phyloP scores from a whole-genome alignment of 1,140 invertebrate species.

The Capitella teleta region DNA sequence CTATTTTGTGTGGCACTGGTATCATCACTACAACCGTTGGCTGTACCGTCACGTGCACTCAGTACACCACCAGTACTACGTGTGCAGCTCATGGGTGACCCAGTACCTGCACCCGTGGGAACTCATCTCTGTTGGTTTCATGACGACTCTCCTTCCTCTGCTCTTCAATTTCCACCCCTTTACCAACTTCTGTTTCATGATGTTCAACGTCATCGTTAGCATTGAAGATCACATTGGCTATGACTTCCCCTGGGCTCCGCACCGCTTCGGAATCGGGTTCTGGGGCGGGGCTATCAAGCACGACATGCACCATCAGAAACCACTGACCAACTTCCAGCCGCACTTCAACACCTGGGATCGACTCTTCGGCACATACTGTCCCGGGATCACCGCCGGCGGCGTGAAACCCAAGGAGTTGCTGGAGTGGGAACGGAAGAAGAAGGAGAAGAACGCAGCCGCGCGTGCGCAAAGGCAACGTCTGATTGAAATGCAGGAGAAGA shows the following conservation, averaged over 20 bases:
- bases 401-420: background rate
- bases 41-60: constrained; percentile 31
- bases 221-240: constrained; percentile 25
- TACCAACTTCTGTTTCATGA: constrained; percentile 23
- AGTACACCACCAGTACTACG: constrained; percentile 28
- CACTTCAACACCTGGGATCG: constrained; percentile 26
- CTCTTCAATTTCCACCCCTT: constrained; percentile 22
- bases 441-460: too few species aligned
- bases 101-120: constrained; percentile 32
- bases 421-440: background rate
- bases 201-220: constrained; percentile 7
- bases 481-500: too few species aligned
- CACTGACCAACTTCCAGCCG: constrained; percentile 28
- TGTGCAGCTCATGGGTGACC: constrained; percentile 27
- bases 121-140: constrained; percentile 24
- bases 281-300: constrained; percentile 27
- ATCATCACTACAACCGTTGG: constrained; percentile 22
- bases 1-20: constrained; percentile 25
- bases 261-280: constrained; percentile 24
- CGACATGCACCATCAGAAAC: constrained; percentile 28
- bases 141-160: constrained; percentile 17
- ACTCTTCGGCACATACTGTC: constrained; percentile 17
- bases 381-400: background rate
- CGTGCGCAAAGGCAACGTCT: too few species aligned
- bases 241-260: constrained; percentile 25